Evolutionary conservation across 2,797 vertebrate genomes (phyloP).

Genomic region (Macropus fuliginosus): DNA sequence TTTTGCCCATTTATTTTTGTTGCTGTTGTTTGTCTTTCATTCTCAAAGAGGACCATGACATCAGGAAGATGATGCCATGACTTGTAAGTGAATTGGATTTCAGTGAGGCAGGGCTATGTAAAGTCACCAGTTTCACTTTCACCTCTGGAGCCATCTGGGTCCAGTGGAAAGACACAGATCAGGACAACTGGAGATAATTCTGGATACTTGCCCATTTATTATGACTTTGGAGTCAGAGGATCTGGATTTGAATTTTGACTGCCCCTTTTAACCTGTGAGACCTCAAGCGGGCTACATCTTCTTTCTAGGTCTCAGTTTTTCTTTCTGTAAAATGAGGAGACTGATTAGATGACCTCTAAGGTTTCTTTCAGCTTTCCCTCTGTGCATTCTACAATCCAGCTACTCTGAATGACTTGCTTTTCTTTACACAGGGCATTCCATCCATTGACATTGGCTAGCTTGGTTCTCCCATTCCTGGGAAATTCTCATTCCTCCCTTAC

Average conservation of each 20-base stretch:
- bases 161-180: no score
- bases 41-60: no score
- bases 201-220: neutral
- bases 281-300: neutral
- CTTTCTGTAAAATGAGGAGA: neutral
- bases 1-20: neutral
- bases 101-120: no score
- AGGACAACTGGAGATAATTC: no score
- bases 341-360: neutral
- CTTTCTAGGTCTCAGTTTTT: neutral
- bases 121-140: no score
- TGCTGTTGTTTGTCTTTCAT: no score
- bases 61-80: no score
- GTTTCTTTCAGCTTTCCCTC: neutral
- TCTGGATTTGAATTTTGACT: neutral
- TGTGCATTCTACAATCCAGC: neutral
- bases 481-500: neutral
- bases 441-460: neutral
- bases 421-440: neutral
- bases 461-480: neutral
- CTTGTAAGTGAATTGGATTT: no score
- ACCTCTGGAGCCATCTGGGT: no score
- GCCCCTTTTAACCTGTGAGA: neutral
- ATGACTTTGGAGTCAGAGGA: neutral
- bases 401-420: neutral